Evolutionary conservation across 2,888 invertebrate genomes (phyloP).

Genomic region (Timandra comae): DNA sequence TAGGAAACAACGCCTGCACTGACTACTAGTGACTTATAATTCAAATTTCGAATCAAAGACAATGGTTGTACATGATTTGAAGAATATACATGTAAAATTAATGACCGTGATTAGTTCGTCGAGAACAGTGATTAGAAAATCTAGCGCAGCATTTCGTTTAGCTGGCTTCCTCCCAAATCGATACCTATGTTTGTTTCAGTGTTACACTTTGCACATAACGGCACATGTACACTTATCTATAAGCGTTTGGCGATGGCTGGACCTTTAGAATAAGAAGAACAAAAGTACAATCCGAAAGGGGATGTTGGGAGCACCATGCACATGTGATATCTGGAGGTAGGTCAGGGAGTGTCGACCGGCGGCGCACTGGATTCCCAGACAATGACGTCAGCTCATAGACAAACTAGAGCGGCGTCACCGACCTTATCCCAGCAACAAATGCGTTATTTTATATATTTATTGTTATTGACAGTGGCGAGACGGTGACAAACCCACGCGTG

Average conservation of each 20-base stretch:
- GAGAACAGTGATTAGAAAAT: no score
- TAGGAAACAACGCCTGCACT: no score
- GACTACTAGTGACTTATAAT: no score
- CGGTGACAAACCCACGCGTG: constrained; percentile 69
- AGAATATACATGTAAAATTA: no score
- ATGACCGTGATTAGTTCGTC: no score
- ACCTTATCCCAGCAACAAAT: constrained; percentile 63
- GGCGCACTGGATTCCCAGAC: constrained; percentile 71
- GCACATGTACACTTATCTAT: no score
- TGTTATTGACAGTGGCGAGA: constrained; percentile 71
- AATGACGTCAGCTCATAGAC: constrained; percentile 68
- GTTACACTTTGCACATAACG: no score
- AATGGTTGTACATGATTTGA: no score
- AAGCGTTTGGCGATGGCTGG: no score
- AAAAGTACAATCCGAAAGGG: no score
- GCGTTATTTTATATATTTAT: constrained; percentile 71
- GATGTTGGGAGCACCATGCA: constrained; percentile 24
- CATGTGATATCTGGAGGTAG: constrained; percentile 59
- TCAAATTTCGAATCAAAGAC: no score
- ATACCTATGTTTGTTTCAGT: constrained; percentile 1
- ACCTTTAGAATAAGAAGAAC: no score
- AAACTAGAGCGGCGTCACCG: constrained; percentile 70
- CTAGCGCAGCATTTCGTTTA: neutral
- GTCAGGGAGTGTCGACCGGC: constrained; percentile 59
- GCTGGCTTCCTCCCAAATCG: constrained; percentile 19